A percentile compares a stretch with the other conserved stretches of the same genome.
These are phyloP conservation scores for Planiliza haematocheilus DNA, from an alignment of 2,113 vertebrate species.

Conservation along the genomic window DNA sequence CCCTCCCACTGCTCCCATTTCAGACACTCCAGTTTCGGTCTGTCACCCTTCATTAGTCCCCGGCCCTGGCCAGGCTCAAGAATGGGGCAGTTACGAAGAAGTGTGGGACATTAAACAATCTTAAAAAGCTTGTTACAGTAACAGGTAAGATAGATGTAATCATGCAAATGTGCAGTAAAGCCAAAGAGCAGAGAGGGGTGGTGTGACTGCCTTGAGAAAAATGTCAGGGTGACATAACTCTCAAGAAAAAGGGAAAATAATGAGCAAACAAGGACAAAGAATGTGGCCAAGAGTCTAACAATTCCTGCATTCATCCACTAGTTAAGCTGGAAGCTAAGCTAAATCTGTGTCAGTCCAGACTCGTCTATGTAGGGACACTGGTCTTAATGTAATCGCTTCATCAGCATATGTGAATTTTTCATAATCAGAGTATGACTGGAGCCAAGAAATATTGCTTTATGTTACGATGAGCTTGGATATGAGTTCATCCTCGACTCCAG, in stretches of 20 bases:
- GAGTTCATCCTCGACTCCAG: too few species aligned
- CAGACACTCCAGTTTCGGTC: slow-evolving; percentile 46
- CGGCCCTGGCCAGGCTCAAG: slow-evolving; percentile 15
- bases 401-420: too few species aligned
- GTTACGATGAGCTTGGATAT: too few species aligned
- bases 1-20: slow-evolving; percentile 49
- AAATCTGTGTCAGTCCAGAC: too few species aligned
- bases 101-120: slow-evolving; percentile 4
- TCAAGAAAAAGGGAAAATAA: background rate
- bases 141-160: background rate
- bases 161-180: background rate
- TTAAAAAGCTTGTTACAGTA: slow-evolving; percentile 14
- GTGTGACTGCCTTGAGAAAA: slow-evolving; percentile 5
- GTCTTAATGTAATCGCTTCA: too few species aligned
- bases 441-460: too few species aligned
- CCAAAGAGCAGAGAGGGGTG: background rate
- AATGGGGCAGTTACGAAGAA: slow-evolving; percentile 17
- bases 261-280: background rate
- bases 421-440: too few species aligned
- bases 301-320: too few species aligned
- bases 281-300: too few species aligned
- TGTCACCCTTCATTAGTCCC: slow-evolving; percentile 57
- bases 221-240: background rate
- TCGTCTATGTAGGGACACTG: too few species aligned
- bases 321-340: too few species aligned